Base-by-base conservation (phyloP, 2,888 invertebrate species). In the Anorthoa munda region DNA sequence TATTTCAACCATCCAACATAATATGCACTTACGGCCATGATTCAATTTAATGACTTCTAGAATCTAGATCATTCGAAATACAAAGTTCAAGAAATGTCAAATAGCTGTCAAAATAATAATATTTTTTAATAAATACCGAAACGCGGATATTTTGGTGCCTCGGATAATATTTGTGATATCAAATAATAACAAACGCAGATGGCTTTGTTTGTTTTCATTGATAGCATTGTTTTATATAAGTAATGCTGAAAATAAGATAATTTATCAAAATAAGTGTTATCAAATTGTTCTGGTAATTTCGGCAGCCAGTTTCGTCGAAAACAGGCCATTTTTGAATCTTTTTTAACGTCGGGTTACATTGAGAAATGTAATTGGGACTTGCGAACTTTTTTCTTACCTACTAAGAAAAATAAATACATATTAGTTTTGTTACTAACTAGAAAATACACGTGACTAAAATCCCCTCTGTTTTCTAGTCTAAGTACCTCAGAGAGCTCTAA, bases 141-240 rank as follows among this genome's bases (percentile, higher is more conserved):
- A 51, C 31, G 3, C 9, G 7, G 31, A 48, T 75, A 39, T 39
- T 39, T 53, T 48, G 15, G 0, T 53, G 12, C 18, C 9, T 75
- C 39, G 69, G 17, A 5, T 48, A 26, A 31, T 13, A 21, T 5
- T 46, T 23, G n/a, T 15, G 48, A 68, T 75, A 56, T 70, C 11
- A 56, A 21, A 45, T 21, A 77, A 59, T 9, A 59, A 60, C 59
- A 75, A 50, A 17, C 48, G 3, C 23, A 9, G 23, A 45, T 23
- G 12, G 11, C 61, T 51, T 51, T 79, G 79, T 79, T 79, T 79
- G 31, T 56, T 11, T 60, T 13, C 13, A 31, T 12, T 21, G 64
- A 66, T 80, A 77, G 11, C n/a, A 0, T 4, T 23, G 23, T 65
- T 60, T 78, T 71, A 61, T 26, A 23, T 50, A n/a, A n/a, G n/a